A percentile compares a stretch with the other conserved stretches of the same genome.
These are phyloP conservation scores for Bubo bubo DNA, from an alignment of 2,113 vertebrate species.

Conservation along the genomic window DNA sequence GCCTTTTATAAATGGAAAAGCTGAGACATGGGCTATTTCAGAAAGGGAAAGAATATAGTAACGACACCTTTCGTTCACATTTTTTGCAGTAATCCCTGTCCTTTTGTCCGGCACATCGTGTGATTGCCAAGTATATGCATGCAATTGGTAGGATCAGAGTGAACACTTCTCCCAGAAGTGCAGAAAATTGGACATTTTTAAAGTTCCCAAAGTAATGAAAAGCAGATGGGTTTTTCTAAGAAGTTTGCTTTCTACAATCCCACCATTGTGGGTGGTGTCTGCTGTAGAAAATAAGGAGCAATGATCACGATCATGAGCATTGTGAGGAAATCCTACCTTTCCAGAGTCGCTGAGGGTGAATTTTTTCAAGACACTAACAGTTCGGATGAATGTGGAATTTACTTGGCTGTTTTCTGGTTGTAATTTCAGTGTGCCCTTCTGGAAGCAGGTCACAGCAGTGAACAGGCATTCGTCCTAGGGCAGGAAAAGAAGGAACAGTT, in stretches of 20 bases:
- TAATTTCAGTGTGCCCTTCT: constrained; percentile 35
- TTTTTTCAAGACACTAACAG: not conserved
- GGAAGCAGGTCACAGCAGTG: constrained; percentile 72
- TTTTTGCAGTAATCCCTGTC: not conserved
- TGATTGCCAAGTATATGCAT: not conserved
- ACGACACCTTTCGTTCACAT: not conserved
- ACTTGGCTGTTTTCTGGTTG: constrained; percentile 6
- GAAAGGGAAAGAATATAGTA: not conserved
- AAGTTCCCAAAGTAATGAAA: not conserved
- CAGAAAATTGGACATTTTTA: not conserved
- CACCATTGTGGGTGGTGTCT: not conserved
- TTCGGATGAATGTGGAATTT: rapidly evolving
- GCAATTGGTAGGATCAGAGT: not conserved
- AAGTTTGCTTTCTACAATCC: not conserved
- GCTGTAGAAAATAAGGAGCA: not conserved
- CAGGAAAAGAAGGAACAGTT: not conserved
- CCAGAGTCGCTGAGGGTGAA: not conserved
- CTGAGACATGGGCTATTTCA: not conserved
- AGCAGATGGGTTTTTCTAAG: not conserved
- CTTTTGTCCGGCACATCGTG: rapidly evolving
- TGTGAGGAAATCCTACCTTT: constrained; percentile 28
- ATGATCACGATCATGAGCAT: rapidly evolving
- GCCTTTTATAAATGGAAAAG: not conserved
- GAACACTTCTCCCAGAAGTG: not conserved
- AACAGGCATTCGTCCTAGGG: constrained; percentile 65